These are phyloP conservation scores for Branchipolynoe longqiensis DNA, from an alignment of 2,888 invertebrate species.

Conservation along the genomic window DNA sequence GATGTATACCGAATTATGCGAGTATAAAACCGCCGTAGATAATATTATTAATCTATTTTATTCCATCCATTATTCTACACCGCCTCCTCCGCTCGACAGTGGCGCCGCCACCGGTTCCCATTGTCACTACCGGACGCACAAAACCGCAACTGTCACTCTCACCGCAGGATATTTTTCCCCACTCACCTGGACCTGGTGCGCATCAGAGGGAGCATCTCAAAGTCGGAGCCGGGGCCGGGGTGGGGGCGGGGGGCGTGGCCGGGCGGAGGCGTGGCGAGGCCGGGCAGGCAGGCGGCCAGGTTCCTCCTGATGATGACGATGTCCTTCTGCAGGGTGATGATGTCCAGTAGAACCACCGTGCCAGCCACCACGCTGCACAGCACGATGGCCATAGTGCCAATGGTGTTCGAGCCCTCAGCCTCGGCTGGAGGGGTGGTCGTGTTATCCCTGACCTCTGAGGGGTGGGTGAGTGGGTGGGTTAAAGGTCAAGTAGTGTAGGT, in stretches of 20 bases:
- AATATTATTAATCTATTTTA: too few relatives aligned
- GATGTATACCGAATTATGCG: too few relatives aligned
- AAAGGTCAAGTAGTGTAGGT: too few relatives aligned
- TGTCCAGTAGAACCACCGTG: conserved; percentile 4
- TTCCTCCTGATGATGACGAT: conserved; percentile 15
- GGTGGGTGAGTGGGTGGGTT: background rate
- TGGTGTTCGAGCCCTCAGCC: conserved; percentile 19
- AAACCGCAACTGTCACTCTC: too few relatives aligned
- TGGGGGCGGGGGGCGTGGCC: background rate
- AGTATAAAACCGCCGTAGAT: too few relatives aligned
- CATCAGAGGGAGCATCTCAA: conserved; percentile 44
- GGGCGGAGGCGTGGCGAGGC: background rate
- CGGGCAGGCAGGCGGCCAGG: conserved; percentile 42
- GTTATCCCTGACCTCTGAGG: conserved; percentile 8
- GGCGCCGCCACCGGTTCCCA: too few relatives aligned
- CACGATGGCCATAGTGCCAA: background rate
- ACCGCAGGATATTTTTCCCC: too few relatives aligned
- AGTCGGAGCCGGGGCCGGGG: background rate
- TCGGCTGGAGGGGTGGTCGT: conserved; percentile 24
- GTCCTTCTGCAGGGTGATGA: conserved; percentile 47
- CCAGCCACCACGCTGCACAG: background rate
- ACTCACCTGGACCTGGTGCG: background rate
- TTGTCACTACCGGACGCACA: too few relatives aligned
- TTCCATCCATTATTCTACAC: too few relatives aligned
- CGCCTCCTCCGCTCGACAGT: too few relatives aligned